These are phyloP conservation scores for Temnopleurus reevesii DNA, from an alignment of 53 echinoderm and acorn worm genomes.

Conservation along the genomic window DNA sequence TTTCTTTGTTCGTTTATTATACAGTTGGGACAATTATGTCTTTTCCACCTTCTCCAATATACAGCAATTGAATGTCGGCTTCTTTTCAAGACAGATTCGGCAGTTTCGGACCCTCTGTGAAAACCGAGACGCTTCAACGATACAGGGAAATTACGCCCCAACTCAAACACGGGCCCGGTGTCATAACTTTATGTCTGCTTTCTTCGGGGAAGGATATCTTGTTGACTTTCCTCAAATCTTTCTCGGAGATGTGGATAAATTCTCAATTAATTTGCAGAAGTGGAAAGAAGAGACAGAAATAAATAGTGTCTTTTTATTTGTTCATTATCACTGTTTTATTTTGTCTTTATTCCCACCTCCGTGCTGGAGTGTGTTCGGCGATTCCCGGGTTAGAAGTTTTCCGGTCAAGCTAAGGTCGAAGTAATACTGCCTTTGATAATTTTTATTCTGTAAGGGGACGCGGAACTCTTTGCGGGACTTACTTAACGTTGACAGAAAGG, in stretches of 20 bases:
- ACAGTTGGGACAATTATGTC: constrained; percentile 37
- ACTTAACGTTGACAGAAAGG: not conserved
- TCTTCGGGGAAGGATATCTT: not conserved
- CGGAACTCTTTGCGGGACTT: not conserved
- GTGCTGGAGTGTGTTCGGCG: constrained; percentile 6
- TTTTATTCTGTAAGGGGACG: not conserved
- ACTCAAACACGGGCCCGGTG: constrained; percentile 33
- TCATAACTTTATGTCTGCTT: not conserved
- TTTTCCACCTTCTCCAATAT: constrained; percentile 24
- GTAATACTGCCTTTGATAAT: constrained; percentile 10
- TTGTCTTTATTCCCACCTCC: not conserved
- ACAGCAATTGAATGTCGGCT: not conserved
- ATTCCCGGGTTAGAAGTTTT: constrained; percentile 6
- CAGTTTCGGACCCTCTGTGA: constrained; percentile 36
- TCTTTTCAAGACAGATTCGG: not conserved
- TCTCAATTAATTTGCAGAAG: constrained; percentile 53
- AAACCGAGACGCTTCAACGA: constrained; percentile 18
- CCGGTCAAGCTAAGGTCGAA: constrained; percentile 14
- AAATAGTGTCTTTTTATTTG: constrained; percentile 37
- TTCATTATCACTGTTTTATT: not conserved
- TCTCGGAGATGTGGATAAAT: constrained; percentile 52
- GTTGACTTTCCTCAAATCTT: constrained; percentile 38
- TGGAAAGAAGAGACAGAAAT: constrained; percentile 19
- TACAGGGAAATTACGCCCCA: not conserved
- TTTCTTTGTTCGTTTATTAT: constrained; percentile 22